Percentiles rank a stretch among this genome's conserved stretches.
Evolutionary conservation across 2,797 vertebrate species (phyloP).

Genomic region (Lateolabrax maculatus): DNA sequence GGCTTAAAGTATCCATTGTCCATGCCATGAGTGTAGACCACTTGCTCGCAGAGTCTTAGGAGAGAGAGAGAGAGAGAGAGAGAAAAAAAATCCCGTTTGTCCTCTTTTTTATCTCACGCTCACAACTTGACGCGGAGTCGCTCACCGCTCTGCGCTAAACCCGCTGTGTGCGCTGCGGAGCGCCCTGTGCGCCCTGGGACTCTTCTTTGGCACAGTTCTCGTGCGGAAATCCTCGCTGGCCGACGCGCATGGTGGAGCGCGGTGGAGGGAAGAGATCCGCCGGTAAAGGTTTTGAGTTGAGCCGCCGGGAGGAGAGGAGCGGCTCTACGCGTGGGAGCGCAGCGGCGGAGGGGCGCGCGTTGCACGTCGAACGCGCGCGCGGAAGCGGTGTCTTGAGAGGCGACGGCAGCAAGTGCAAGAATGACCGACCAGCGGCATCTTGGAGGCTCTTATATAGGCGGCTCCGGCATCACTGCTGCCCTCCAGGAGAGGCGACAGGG

Average conservation of each 20-base stretch:
- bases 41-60: conserved; percentile 24
- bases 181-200: conserved; percentile 42
- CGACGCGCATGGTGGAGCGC: conserved; percentile 16
- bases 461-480: conserved; percentile 48
- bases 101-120: conserved; percentile 33
- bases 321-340: conserved; percentile 23
- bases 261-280: neutral
- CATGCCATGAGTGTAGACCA: conserved; percentile 34
- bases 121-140: conserved; percentile 52
- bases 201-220: conserved; percentile 46
- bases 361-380: neutral
- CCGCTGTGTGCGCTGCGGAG: conserved; percentile 12
- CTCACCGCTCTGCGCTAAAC: conserved; percentile 4
- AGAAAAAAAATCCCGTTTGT: neutral
- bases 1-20: conserved; percentile 82
- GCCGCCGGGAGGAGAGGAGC: conserved; percentile 1
- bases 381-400: conserved; percentile 24
- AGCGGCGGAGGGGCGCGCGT: neutral
- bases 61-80: too few relatives aligned
- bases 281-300: neutral
- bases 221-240: conserved; percentile 18
- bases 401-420: conserved; percentile 46
- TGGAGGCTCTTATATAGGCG: conserved; percentile 79
- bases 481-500: conserved; percentile 43
- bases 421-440: conserved; percentile 60